Evolutionary conservation across 2,113 vertebrate genomes (phyloP), one percentile per base, ranked within the genome.

Genomic region (Apeltes quadracus): DNA sequence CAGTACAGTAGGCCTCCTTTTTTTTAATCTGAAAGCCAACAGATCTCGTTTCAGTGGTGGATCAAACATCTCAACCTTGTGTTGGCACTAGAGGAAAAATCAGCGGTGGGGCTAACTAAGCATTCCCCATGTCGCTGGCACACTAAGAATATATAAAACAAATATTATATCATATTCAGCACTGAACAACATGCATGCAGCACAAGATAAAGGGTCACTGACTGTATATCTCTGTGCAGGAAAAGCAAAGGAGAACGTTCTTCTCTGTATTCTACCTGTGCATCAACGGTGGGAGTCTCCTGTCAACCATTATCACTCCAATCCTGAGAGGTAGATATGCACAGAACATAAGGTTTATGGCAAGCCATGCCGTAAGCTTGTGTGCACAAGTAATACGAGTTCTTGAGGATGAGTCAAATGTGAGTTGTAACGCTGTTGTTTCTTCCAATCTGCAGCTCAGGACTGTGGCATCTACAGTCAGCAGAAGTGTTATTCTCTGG

Each of bases 201-300:
- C 14, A 38, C n/a, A 23, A 39, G 34, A 9, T 6, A 20, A 16
- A 57, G 13, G 10, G 11, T 61, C 25, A 38, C 6, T 56, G 23
- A 29, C 65, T 53, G 65, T 61, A n/a, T 83, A 22, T 87, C 84
- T 88, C 61, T 82, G 29, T 89, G 9, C 84, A 99, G 97, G 95
- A 95, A 43, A 94, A 83, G 9, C 95, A 96, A 90, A 95, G 96
- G 79, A 93, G 90, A 67, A 92, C 90, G 0, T 99, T 98, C 90
- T 99, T 99, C 89, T 99, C 98, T 46, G 94, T 98, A 20, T 99
- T 98, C 90, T 99, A 98, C 80, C 82, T 98, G 80, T 92, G 96
- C 72, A 96, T 99, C 86, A 98, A 98, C 65, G 95, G 93, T 61
- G 98, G 97, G 77, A 98, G 96, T 90, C 93, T 99, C 36, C 50